phyloP scores from a whole-genome alignment of 2,797 vertebrate genomes.

The Lutjanus campechanus region DNA sequence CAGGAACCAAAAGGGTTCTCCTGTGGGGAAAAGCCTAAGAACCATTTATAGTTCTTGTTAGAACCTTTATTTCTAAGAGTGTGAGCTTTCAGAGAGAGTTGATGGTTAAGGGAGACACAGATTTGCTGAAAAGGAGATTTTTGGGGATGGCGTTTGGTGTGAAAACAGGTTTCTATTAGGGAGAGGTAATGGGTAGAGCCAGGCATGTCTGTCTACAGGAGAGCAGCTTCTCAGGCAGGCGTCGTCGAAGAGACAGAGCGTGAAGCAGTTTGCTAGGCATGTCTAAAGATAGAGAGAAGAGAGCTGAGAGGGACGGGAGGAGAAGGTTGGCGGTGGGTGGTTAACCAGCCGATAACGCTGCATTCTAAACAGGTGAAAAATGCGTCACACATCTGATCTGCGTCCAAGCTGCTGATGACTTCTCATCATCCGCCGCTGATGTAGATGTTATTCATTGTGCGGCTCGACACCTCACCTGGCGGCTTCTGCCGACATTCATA shows the following conservation, averaged over 20 bases:
- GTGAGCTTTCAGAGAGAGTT: slow-evolving; percentile 26
- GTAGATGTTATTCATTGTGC: slow-evolving; percentile 34
- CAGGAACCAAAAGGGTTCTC: no score
- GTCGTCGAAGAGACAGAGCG: slow-evolving; percentile 61
- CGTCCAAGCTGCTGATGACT: slow-evolving; percentile 42
- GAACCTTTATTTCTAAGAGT: slow-evolving; percentile 21
- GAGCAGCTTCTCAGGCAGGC: slow-evolving; percentile 43
- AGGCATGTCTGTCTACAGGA: slow-evolving; percentile 50
- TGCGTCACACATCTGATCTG: slow-evolving; percentile 61
- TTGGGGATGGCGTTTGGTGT: slow-evolving; percentile 44
- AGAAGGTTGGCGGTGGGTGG: slow-evolving; percentile 67
- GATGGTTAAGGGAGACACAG: slow-evolving; percentile 48
- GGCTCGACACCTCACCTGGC: slow-evolving; percentile 25
- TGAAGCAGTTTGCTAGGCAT: slow-evolving; percentile 74
- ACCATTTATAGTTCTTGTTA: no score
- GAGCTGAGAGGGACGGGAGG: slow-evolving; percentile 52
- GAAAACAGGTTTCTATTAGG: slow-evolving; percentile 60
- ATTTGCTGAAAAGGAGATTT: slow-evolving; percentile 65
- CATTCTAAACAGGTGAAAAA: slow-evolving; percentile 74
- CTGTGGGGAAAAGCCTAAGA: no score
- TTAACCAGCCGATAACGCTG: slow-evolving; percentile 70
- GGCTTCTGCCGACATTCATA: slow-evolving; percentile 21
- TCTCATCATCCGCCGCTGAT: slow-evolving; percentile 43
- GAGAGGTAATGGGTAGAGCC: slow-evolving; percentile 63
- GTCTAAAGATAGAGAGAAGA: slow-evolving; percentile 74